phyloP scores from a whole-genome alignment of 1,140 invertebrate genomes.

The Temnothorax nylanderi region DNA sequence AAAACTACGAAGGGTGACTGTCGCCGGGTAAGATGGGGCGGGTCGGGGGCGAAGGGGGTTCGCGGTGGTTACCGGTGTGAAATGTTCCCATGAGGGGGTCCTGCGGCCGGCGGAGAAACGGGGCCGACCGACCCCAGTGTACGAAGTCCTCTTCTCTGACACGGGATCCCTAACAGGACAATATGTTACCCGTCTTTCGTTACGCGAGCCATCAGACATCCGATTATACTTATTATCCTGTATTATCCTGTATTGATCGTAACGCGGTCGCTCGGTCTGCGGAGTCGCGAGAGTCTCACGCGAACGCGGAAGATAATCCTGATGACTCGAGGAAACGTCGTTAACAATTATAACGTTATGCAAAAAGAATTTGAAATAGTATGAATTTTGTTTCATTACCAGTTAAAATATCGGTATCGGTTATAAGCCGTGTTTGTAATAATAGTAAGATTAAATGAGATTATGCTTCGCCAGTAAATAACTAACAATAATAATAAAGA shows the following conservation, averaged over 20 bases:
- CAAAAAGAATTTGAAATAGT: too few relatives aligned
- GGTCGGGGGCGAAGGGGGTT: conserved; percentile 65
- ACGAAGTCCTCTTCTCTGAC: conserved; percentile 1
- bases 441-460: too few relatives aligned
- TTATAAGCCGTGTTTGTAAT: neutral
- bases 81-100: conserved; percentile 85
- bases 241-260: conserved; percentile 61
- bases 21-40: conserved; percentile 1
- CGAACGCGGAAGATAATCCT: conserved; percentile 2
- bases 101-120: conserved; percentile 56
- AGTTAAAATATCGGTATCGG: too few relatives aligned
- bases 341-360: neutral
- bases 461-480: too few relatives aligned
- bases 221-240: conserved; percentile 74
- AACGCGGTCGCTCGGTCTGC: conserved; percentile 15
- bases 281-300: conserved; percentile 49
- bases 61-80: conserved; percentile 85
- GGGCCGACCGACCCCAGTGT: conserved; percentile 34
- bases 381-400: too few relatives aligned
- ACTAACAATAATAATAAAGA: too few relatives aligned
- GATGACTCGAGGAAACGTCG: neutral
- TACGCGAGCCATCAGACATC: conserved; percentile 73
- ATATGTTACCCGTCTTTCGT: conserved; percentile 82
- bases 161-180: conserved; percentile 73
- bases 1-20: conserved; percentile 75